Percentiles rank a stretch among this genome's conserved stretches.
Evolutionary conservation across 2,888 invertebrate species (phyloP).

Genomic region (Dryococelus australis): DNA sequence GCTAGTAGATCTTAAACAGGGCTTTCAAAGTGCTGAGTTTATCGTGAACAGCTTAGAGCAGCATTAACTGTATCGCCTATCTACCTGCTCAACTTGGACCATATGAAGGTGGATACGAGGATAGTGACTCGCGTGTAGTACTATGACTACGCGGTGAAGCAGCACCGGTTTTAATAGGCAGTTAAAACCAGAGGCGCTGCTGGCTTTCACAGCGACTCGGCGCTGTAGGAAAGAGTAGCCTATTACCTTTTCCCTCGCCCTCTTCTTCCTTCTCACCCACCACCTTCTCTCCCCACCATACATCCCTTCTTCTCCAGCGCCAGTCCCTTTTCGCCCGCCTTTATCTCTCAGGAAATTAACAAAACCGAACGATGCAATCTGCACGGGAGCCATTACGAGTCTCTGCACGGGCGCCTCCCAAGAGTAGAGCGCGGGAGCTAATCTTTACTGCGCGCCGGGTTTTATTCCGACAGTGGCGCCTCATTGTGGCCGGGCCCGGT

Average conservation of each 20-base stretch:
- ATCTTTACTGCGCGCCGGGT: constrained; percentile 11
- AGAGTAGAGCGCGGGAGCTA: not conserved
- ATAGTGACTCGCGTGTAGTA: not conserved
- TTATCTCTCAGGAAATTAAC: constrained; percentile 41
- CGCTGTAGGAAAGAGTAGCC: not conserved
- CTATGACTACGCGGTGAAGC: not conserved
- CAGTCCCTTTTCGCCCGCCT: not conserved
- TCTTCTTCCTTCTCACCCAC: not conserved
- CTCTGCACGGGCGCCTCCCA: not conserved
- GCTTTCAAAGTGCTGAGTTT: no score
- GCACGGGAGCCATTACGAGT: not conserved
- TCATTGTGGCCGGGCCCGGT: constrained; percentile 11
- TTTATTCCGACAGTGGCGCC: not conserved
- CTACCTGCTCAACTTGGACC: no score
- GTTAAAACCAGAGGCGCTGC: not conserved
- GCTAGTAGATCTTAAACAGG: no score
- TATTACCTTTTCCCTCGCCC: not conserved
- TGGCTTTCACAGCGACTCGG: not conserved
- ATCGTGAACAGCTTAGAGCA: no score
- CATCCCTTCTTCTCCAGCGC: not conserved
- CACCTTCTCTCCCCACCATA: not conserved
- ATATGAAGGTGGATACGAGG: not conserved
- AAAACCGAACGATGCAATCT: constrained; percentile 39
- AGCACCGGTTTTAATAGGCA: not conserved
- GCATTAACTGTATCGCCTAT: no score